Percentiles rank a stretch among this genome's conserved stretches.
These are phyloP conservation scores for Hydrocynus forskahlii DNA, from an alignment of 2,797 vertebrate species.

Conservation along the genomic window DNA sequence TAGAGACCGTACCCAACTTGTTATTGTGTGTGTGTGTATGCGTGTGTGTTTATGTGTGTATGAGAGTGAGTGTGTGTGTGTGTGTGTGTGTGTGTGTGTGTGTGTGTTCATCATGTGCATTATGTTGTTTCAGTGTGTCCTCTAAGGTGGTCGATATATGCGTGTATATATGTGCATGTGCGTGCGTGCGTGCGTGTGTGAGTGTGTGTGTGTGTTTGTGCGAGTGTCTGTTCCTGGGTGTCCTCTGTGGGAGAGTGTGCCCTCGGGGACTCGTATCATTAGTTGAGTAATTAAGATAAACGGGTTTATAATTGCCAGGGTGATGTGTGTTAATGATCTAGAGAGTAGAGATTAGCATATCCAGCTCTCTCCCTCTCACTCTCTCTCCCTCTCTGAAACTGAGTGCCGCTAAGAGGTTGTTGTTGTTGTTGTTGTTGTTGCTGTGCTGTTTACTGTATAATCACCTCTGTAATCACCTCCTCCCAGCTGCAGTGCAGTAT, in stretches of 20 bases:
- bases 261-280: conserved; percentile 83
- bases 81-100: background rate
- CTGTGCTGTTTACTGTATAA: conserved; percentile 50
- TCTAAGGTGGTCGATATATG: background rate
- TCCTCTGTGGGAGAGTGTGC: conserved; percentile 72
- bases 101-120: background rate
- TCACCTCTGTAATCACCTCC: conserved; percentile 28
- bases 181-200: background rate
- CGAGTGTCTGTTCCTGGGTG: conserved; percentile 37
- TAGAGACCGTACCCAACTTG: too few relatives aligned
- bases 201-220: conserved; percentile 22
- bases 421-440: conserved; percentile 39
- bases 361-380: conserved; percentile 12
- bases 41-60: too few relatives aligned
- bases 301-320: conserved; percentile 82
- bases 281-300: conserved; percentile 87
- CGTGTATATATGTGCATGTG: background rate
- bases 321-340: conserved; percentile 81
- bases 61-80: background rate
- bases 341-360: conserved; percentile 74
- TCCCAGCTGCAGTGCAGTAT: conserved; percentile 6
- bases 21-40: too few relatives aligned
- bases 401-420: conserved; percentile 29
- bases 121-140: background rate
- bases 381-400: conserved; percentile 5